These are phyloP conservation scores for Saccopteryx leptura DNA, from an alignment of 2,113 vertebrate species.

Conservation along the genomic window DNA sequence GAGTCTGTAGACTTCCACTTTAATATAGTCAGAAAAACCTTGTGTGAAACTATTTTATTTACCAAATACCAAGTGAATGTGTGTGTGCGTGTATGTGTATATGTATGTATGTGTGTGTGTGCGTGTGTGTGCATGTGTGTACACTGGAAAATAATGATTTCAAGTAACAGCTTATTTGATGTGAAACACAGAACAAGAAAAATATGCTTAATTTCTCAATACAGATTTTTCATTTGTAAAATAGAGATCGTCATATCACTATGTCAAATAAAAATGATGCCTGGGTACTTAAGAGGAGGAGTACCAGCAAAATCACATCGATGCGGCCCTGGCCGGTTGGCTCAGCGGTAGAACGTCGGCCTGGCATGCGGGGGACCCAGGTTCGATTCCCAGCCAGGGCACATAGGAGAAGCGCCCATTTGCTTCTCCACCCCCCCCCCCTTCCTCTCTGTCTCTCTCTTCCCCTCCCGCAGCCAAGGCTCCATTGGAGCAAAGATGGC, in stretches of 20 bases:
- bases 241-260: not conserved
- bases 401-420: too few species aligned
- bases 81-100: not conserved
- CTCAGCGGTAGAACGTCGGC: too few species aligned
- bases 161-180: not conserved
- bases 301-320: not conserved
- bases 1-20: not conserved
- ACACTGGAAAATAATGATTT: not conserved
- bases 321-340: too few species aligned
- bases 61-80: not conserved
- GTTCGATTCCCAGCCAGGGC: too few species aligned
- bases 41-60: not conserved
- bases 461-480: too few species aligned
- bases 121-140: not conserved
- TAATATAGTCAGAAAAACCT: slow-evolving; percentile 24
- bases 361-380: too few species aligned
- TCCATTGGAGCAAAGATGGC: too few species aligned
- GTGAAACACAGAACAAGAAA: not conserved
- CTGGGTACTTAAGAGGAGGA: not conserved
- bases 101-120: too few species aligned
- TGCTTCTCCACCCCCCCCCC: too few species aligned
- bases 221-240: not conserved
- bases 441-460: too few species aligned
- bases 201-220: not conserved
- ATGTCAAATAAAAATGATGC: not conserved